Percentiles rank a stretch among this genome's conserved stretches.
phyloP scores from a whole-genome alignment of 2,113 vertebrate genomes.

The Pterocles gutturalis region DNA sequence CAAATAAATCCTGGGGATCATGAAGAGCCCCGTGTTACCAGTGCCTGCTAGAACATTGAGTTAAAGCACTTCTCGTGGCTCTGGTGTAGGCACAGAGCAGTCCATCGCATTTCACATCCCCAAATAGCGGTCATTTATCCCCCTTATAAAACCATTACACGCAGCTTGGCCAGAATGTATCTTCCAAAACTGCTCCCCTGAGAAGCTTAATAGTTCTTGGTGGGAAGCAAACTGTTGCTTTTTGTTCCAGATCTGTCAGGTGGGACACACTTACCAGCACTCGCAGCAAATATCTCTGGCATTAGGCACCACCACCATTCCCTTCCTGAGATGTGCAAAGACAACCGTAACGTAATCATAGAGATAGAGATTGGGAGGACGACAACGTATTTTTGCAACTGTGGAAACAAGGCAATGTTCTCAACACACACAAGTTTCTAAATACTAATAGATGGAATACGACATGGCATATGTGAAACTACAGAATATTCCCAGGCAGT shows the following conservation, averaged over 20 bases:
- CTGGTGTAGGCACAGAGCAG: background rate
- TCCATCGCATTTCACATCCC: background rate
- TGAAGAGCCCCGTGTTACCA: background rate
- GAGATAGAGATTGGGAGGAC: background rate
- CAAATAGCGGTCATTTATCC: background rate
- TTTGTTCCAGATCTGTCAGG: background rate
- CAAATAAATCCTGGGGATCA: background rate
- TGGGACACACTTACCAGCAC: background rate
- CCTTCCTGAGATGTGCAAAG: background rate
- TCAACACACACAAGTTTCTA: background rate
- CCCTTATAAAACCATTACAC: background rate
- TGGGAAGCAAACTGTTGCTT: background rate
- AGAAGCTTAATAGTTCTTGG: background rate
- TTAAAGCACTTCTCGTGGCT: background rate
- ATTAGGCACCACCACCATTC: background rate
- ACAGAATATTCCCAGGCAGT: background rate
- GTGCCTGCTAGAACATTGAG: background rate
- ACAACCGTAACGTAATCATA: background rate
- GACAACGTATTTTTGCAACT: background rate
- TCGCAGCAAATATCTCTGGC: background rate
- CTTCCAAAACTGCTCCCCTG: background rate
- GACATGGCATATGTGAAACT: background rate
- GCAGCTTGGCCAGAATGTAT: background rate
- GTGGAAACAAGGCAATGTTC: background rate
- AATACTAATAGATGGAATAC: background rate